Conservation (phyloP, 2,888 invertebrate species). For the Scaptomyza flava region DNA sequence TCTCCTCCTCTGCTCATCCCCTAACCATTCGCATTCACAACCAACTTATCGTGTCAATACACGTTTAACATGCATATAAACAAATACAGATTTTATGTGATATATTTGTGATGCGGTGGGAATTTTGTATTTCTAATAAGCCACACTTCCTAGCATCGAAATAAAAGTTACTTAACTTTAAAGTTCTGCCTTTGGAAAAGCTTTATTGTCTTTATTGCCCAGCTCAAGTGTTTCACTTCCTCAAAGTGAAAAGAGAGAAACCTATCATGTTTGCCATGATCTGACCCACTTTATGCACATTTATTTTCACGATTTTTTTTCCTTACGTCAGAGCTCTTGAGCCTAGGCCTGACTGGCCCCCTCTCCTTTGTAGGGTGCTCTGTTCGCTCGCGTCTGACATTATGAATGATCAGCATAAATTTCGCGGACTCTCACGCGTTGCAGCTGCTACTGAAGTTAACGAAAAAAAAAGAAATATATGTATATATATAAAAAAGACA, state of each 20-base stretch:
- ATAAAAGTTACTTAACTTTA: not conserved
- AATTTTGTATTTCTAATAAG: not conserved
- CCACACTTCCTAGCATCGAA: no score
- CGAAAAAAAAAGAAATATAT: conserved; percentile 4
- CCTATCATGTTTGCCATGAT: conserved; percentile 31
- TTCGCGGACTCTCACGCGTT: conserved; percentile 66
- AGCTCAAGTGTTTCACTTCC: not conserved
- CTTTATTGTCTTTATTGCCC: not conserved
- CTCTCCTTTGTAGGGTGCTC: not conserved
- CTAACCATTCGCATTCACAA: not conserved
- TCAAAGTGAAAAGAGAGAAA: conserved; percentile 3
- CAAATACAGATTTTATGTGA: conserved; percentile 15
- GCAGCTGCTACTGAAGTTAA: conserved; percentile 47
- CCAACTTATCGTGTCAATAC: conserved; percentile 8
- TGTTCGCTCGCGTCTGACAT: conserved; percentile 64
- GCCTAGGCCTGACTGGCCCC: conserved; percentile 35
- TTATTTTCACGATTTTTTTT: conserved; percentile 55
- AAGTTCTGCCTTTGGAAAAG: not conserved
- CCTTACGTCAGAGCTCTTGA: conserved; percentile 12
- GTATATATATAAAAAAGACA: no score
- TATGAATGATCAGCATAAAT: conserved; percentile 81
- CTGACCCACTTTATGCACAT: conserved; percentile 67
- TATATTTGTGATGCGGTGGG: not conserved
- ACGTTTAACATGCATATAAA: conserved; percentile 38
- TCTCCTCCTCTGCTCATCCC: no score